Conservation (phyloP, 92 coral and sea anemone genomes). For the Diadumene lineata region DNA sequence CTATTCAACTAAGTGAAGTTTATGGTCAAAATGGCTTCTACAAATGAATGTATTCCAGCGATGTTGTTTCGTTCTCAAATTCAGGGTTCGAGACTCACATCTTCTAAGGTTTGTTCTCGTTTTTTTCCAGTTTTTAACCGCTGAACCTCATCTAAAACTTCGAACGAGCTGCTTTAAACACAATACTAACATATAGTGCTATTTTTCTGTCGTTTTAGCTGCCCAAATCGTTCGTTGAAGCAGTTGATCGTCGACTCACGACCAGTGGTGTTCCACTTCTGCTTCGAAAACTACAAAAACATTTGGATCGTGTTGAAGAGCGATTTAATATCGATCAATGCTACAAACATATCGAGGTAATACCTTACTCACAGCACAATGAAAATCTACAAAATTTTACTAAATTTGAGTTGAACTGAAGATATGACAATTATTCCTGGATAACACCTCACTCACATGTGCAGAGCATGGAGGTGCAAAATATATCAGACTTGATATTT, state of each 20-base stretch:
- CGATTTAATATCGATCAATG: constrained; percentile 57
- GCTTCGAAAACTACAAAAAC: constrained; percentile 66
- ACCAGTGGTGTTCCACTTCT: constrained; percentile 73
- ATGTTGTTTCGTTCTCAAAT: constrained; percentile 56
- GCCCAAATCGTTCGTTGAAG: constrained; percentile 68
- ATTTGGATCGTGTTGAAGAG: constrained; percentile 46
- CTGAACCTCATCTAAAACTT: background rate
- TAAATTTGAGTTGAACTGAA: too few species aligned
- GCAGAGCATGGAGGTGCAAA: too few species aligned
- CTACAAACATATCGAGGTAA: constrained; percentile 8
- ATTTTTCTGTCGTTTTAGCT: constrained; percentile 48
- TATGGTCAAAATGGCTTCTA: constrained; percentile 63
- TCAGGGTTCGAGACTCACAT: constrained; percentile 62
- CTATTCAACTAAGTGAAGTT: background rate
- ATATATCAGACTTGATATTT: too few species aligned
- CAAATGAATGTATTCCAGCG: constrained; percentile 34
- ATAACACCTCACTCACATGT: too few species aligned
- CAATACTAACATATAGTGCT: constrained; percentile 2
- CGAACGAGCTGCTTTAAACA: background rate
- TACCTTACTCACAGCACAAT: too few species aligned
- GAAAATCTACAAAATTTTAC: too few species aligned
- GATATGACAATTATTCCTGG: too few species aligned
- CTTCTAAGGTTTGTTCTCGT: constrained; percentile 45
- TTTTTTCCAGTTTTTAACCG: background rate
- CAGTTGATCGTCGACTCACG: constrained; percentile 76